Evolutionary conservation across 2,113 vertebrate species (phyloP).

Genomic region (Dipodomys ordii): DNA sequence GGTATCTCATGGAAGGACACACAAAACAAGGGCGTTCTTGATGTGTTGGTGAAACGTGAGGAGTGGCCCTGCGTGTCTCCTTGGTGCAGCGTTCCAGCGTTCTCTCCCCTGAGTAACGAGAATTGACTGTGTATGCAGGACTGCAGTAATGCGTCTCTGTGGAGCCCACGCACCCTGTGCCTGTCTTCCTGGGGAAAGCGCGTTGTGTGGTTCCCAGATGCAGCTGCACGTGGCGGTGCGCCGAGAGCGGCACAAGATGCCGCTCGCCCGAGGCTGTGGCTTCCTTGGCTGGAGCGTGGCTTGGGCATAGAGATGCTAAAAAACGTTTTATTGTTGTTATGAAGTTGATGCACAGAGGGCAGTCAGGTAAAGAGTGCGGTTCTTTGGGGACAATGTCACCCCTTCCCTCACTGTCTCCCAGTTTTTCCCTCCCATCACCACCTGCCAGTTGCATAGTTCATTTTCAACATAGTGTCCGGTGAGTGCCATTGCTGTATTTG

Average conservation of each 20-base stretch:
- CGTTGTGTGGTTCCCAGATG: not conserved
- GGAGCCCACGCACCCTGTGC: not conserved
- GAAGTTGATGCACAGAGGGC: too few relatives aligned
- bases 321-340: too few relatives aligned
- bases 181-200: not conserved
- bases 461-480: too few relatives aligned
- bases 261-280: not conserved
- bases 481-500: too few relatives aligned
- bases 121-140: not conserved
- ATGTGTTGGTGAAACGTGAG: not conserved
- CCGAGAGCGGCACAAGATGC: not conserved
- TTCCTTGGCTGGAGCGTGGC: not conserved
- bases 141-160: not conserved
- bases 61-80: not conserved
- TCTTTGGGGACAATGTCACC: too few relatives aligned
- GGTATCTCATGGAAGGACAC: not conserved
- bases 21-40: not conserved
- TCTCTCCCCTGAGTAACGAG: not conserved
- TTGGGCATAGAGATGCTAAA: not conserved
- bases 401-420: too few relatives aligned
- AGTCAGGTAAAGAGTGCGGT: too few relatives aligned
- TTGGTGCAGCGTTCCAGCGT: not conserved
- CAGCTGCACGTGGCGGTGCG: fast-evolving
- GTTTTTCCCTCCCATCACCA: too few relatives aligned
- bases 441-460: too few relatives aligned